Percentiles rank a stretch among this genome's conserved stretches.
Conservation (phyloP, 2,113 vertebrate species). For the Desmodus rotundus region DNA sequence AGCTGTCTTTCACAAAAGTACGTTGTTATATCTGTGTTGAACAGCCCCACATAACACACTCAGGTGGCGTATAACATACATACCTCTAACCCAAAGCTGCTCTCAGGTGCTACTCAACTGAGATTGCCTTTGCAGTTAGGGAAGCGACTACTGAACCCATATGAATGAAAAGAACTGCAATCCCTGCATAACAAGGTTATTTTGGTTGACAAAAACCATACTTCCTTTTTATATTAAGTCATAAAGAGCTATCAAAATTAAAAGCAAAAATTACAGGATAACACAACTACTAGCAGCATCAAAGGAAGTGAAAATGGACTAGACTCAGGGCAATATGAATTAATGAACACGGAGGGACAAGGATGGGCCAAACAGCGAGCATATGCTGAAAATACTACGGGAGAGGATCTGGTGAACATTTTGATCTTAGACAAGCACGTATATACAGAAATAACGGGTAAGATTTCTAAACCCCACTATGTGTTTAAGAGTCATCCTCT, state of each 20-base stretch:
- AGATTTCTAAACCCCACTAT: too few species aligned
- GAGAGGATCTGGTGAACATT: slow-evolving; percentile 37
- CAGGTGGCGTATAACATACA: too few species aligned
- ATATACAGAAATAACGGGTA: too few species aligned
- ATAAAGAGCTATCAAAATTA: slow-evolving; percentile 78
- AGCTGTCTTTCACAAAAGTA: slow-evolving; percentile 6
- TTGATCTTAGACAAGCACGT: too few species aligned
- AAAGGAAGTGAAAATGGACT: slow-evolving; percentile 53
- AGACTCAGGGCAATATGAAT: slow-evolving; percentile 65
- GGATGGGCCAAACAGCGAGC: slow-evolving; percentile 66
- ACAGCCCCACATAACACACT: too few species aligned
- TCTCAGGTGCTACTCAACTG: too few species aligned
- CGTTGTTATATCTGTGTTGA: too few species aligned
- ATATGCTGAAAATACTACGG: slow-evolving; percentile 65
- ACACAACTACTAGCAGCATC: slow-evolving; percentile 66
- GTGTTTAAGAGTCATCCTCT: too few species aligned
- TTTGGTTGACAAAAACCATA: slow-evolving; percentile 77
- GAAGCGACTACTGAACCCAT: slow-evolving; percentile 18
- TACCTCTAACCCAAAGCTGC: too few species aligned
- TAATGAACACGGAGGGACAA: slow-evolving; percentile 63
- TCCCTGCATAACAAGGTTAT: slow-evolving; percentile 65
- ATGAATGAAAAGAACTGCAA: slow-evolving; percentile 9
- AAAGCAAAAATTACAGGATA: slow-evolving; percentile 44
- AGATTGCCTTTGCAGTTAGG: too few species aligned
- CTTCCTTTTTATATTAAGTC: slow-evolving; percentile 79